Base-by-base conservation (phyloP, 2,113 vertebrate genomes). In the Lontra canadensis region DNA sequence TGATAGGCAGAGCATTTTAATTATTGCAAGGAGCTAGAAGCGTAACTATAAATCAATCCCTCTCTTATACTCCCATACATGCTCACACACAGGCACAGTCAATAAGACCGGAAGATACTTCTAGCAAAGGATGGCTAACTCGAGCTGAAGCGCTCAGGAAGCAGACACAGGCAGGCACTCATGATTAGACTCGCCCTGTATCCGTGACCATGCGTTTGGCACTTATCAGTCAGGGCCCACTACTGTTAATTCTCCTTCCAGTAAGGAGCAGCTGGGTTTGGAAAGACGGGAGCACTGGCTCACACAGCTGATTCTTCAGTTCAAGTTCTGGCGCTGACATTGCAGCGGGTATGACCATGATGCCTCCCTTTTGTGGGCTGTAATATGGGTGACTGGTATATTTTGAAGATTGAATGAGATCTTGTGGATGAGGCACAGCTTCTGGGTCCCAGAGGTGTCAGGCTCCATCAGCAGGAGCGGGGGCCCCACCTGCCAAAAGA, bases 21-120 rank as follows among this genome's bases (percentile, higher is more conserved):
- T 97, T 88, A 97, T 94, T 83, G 89, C 57, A 96, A 97, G 73
- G 89, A 47, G 42, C 96, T 95, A 94, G 76, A n/a, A 98, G 63
- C 44, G 20, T 31, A 88, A 92, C 57, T 94, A 59, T 93, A 86
- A 95, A 88, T 76, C 92, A 85, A 0, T 67, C 52, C 55, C 49
- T 29, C 76, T 36, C 67, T 7, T 25, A 47, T 7, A 42, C 1
- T 42, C 21, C 44, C 6, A n/a, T n/a, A 26, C 36, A 25, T 25
- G 13, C 47, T 29, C 59, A 94, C 47, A 34, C 36, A 78, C 6
- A 31, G 21, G 14, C n/a, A 80, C 63, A 67, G 20, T 67, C 89
- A 47, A 11, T 34, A 95, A 94, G 57, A 83, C 85, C 61, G 47
- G 85, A 61, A 92, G 88, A 85, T 65, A 78, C 42, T 65, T 86